These are phyloP conservation scores for Apeltes quadracus DNA, from an alignment of 2,113 vertebrate species.

Conservation along the genomic window DNA sequence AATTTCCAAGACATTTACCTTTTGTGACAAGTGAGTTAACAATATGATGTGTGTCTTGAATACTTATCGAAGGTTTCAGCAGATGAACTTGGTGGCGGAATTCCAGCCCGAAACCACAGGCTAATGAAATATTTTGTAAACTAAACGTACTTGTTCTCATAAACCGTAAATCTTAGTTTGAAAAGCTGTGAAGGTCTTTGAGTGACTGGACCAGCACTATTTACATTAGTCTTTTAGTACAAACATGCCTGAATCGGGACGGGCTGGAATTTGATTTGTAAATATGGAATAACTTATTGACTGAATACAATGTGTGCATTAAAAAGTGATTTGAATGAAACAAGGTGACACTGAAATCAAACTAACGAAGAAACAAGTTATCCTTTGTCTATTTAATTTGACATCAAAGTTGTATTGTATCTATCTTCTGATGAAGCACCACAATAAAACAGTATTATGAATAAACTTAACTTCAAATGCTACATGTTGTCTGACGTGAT, in stretches of 20 bases:
- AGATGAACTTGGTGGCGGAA: slow-evolving; percentile 18
- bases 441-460: slow-evolving; percentile 75
- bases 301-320: slow-evolving; percentile 46
- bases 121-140: slow-evolving; percentile 25
- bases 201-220: slow-evolving; percentile 43
- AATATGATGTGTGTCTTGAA: slow-evolving; percentile 3
- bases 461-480: slow-evolving; percentile 52
- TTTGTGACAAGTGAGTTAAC: slow-evolving; percentile 4
- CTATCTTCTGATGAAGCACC: slow-evolving; percentile 33
- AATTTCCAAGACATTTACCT: slow-evolving; percentile 4
- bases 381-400: slow-evolving; percentile 49
- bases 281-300: slow-evolving; percentile 64
- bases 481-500: slow-evolving; percentile 23
- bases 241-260: slow-evolving; percentile 17
- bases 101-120: slow-evolving; percentile 5
- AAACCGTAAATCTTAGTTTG: slow-evolving; percentile 18
- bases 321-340: slow-evolving; percentile 38
- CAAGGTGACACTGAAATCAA: slow-evolving; percentile 30
- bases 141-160: slow-evolving; percentile 1
- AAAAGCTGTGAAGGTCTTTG: slow-evolving; percentile 30
- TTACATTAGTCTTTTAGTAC: slow-evolving; percentile 44
- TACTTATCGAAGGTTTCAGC: background rate
- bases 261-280: slow-evolving; percentile 55
- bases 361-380: slow-evolving; percentile 34
- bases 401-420: slow-evolving; percentile 66